Conservation (phyloP, 1,140 invertebrate genomes). For the Limonius californicus region DNA sequence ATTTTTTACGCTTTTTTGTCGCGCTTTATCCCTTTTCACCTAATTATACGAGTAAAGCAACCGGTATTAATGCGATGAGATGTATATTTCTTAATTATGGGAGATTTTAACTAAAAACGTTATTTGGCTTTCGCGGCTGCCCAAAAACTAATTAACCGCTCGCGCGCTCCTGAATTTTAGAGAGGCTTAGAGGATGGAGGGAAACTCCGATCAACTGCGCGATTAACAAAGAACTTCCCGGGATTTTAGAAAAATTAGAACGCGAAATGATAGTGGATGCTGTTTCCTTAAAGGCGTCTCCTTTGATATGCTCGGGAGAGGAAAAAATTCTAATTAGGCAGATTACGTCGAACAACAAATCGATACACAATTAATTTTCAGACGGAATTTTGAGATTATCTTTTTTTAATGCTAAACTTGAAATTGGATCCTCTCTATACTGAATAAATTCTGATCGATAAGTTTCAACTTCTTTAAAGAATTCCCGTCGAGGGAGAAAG, state of each 20-base stretch:
- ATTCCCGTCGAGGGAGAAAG: too few species aligned
- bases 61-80: neutral
- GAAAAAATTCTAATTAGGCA: too few species aligned
- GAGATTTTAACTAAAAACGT: neutral
- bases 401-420: too few species aligned
- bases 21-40: conserved; percentile 1
- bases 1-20: conserved; percentile 6
- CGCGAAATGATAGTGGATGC: neutral
- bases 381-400: too few species aligned
- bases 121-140: neutral
- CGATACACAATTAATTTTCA: too few species aligned
- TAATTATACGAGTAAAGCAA: conserved; percentile 6
- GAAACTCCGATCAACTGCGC: neutral
- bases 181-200: neutral
- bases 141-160: neutral
- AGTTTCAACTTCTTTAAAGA: too few species aligned
- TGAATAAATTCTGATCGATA: too few species aligned
- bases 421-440: too few species aligned
- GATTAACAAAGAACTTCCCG: neutral
- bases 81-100: conserved; percentile 1
- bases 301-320: too few species aligned
- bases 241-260: neutral
- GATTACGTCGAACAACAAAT: too few species aligned
- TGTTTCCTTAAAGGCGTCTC: too few species aligned
- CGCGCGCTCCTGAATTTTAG: neutral